These are phyloP conservation scores for Pogonus chalceus DNA, from an alignment of 1,140 invertebrate genomes.

Conservation along the genomic window DNA sequence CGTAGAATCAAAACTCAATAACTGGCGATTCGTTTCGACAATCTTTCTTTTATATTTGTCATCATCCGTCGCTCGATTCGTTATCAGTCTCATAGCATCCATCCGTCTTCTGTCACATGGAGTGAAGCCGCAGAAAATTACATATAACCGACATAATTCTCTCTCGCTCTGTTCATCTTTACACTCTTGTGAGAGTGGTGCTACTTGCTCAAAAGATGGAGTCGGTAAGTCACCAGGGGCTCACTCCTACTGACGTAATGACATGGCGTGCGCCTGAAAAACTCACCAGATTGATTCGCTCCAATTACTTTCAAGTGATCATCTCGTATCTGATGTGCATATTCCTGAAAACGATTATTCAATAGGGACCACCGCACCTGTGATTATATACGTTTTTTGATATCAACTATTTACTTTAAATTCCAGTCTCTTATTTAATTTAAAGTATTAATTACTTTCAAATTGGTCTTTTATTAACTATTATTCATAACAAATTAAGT, in stretches of 20 bases:
- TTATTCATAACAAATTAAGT: not conserved
- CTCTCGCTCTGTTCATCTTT: too few species aligned
- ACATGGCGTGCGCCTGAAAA: not conserved
- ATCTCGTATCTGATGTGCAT: slow-evolving; percentile 4
- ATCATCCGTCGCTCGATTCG: too few species aligned
- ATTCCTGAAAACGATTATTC: not conserved
- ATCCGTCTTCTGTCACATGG: too few species aligned
- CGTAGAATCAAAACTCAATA: too few species aligned
- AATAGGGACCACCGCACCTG: not conserved
- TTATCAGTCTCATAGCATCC: too few species aligned
- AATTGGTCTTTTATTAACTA: not conserved
- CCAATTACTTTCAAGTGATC: slow-evolving; percentile 2
- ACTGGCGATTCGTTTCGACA: too few species aligned
- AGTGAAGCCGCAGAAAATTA: too few species aligned
- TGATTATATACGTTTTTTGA: not conserved
- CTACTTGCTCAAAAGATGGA: too few species aligned
- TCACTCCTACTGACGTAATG: not conserved
- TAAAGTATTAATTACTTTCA: not conserved
- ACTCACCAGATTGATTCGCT: slow-evolving; percentile 1
- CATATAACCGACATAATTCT: too few species aligned
- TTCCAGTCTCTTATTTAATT: not conserved
- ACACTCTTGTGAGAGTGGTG: too few species aligned
- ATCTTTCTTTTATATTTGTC: too few species aligned
- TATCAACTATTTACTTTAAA: not conserved
- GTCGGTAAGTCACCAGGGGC: too few species aligned